Evolutionary conservation across 2,797 vertebrate species (phyloP), one percentile per base, ranked within the genome.

Genomic region (Mus minutoides): DNA sequence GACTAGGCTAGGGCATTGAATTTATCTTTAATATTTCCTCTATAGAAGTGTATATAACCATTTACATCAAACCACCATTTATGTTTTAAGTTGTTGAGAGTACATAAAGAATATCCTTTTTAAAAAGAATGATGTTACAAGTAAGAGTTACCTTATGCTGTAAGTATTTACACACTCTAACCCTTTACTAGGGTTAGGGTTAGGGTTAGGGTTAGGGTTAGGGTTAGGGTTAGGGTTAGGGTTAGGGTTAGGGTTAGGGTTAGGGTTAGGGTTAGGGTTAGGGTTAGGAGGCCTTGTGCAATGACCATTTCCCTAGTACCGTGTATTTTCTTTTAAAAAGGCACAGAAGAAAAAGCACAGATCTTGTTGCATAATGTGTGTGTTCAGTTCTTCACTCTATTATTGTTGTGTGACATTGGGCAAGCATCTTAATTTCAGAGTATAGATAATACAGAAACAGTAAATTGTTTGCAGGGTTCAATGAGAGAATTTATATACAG

Each of bases 391-490:
- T 88, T 78, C 83, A 69, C 52, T 76, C 9, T 43, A 7, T 84
- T 89, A 94, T 22, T 90, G 37, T 67, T 94, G 0, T 94, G 56
- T 88, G 77, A 77, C n/a, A 29, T 26, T 69, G 69, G 62, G 3
- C 37, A 88, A 19, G 34, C 60, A 92, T 93, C 60, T 93, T 94
- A 43, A 92, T 67, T 94, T 94, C 80, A 67, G 94, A 94, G 60
- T 92, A 9, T 85, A 52, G 12, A n/a, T 90, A 80, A 75, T 86
- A 96, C 16, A 93, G 67, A 80, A 92, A 54, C 49, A 87, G 22
- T 13, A 82, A 94, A 37, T 96, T 91, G n/a, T 95, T 80, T 37
- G 31, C 37, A 87, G 52, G 58, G 29, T 91, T 82, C 89, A 89
- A 58, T 88, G 77, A 95, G 80, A 93, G 71, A 95, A 91, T 88